Conservation (phyloP, 2,797 vertebrate genomes). For the Rousettus madagascariensis region DNA sequence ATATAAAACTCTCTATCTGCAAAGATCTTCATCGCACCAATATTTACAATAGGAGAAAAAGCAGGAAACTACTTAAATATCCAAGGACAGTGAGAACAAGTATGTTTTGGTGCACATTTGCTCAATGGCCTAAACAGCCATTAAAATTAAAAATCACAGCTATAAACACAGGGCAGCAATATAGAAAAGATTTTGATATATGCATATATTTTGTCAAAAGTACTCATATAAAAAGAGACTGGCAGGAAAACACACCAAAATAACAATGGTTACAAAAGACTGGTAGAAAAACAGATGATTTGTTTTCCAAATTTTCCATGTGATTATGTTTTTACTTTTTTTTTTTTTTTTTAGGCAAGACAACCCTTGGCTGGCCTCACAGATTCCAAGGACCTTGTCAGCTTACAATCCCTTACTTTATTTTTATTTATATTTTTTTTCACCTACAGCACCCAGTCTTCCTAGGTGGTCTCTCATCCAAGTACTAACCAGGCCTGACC, state of each 20-base stretch:
- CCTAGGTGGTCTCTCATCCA: no score
- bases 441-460: no score
- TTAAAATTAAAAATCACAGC: not conserved
- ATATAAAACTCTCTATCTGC: not conserved
- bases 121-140: not conserved
- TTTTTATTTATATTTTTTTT: no score
- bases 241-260: not conserved
- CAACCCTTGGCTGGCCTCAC: no score
- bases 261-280: slow-evolving; percentile 8
- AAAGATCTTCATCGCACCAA: not conserved
- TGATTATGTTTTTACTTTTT: not conserved
- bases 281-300: not conserved
- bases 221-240: not conserved
- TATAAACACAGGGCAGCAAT: not conserved
- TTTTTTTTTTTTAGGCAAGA: no score
- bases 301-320: slow-evolving; percentile 4
- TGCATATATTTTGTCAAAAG: not conserved
- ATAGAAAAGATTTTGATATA: not conserved
- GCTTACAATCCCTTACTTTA: no score
- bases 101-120: not conserved
- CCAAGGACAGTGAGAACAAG: not conserved
- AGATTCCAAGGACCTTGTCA: no score
- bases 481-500: no score
- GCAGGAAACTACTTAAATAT: not conserved
- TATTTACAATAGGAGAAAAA: not conserved